Evolutionary conservation across 2,888 invertebrate species (phyloP).

Genomic region (Phengaris arion): DNA sequence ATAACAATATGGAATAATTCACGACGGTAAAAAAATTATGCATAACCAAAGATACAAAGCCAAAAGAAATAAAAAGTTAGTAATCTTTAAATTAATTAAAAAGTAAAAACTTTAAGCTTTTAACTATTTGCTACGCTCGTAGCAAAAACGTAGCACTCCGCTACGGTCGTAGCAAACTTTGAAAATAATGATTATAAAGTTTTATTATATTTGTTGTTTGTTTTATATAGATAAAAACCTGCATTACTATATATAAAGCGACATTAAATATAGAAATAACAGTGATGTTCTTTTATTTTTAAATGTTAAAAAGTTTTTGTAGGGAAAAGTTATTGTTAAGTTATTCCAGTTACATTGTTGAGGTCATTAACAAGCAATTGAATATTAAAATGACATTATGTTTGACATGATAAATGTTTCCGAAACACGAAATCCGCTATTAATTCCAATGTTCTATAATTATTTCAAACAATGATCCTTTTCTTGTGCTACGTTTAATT

Average conservation of each 20-base stretch:
- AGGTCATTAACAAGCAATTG: background rate
- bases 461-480: background rate
- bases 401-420: background rate
- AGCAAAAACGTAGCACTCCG: background rate
- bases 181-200: background rate
- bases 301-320: background rate
- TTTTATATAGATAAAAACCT: background rate
- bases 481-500: background rate
- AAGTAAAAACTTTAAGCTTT: background rate
- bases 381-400: background rate
- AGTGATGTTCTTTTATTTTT: background rate
- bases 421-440: background rate
- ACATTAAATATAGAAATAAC: background rate
- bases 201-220: background rate
- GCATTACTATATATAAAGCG: background rate
- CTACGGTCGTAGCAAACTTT: constrained; percentile 18
- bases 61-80: too few species aligned
- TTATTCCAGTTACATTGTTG: background rate
- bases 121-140: background rate
- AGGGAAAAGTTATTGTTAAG: background rate
- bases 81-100: too few species aligned
- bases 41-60: too few species aligned
- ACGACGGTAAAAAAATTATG: too few species aligned
- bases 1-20: too few species aligned
- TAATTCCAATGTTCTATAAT: background rate